Evolutionary conservation across 2,888 invertebrate genomes (phyloP), one percentile per base, ranked within the genome.

Genomic region (Hirtodrosophila confusa): DNA sequence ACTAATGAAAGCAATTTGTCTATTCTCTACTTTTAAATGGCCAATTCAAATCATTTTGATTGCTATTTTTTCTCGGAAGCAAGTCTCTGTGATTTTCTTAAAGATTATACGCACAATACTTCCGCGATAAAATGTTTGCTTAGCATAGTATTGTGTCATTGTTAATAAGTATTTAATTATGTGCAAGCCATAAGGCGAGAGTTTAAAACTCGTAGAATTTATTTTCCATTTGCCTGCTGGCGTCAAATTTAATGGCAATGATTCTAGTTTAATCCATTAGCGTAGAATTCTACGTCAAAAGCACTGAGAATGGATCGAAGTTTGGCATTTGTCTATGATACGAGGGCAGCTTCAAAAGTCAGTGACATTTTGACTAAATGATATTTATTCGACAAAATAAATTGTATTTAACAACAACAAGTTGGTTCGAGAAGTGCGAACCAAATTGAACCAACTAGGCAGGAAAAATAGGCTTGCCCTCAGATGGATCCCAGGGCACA

Each of bases 1-100:
- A 78, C 73, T 84, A 70, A 80, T 80, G 75, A 63, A 17, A 27
- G 50, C 67, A 43, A 80, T 80, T 76, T 84, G 55, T 80, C 57
- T 68, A 62, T 70, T 66, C 77, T 79, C 77, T 48, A 49, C 12
- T 27, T 49, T 45, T 9, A 54, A 50, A 45, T 12, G 24, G n/a
- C 54, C 36, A 44, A 44, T 39, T 43, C 33, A 54, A 51, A n/a
- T 4, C 45, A 33, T 17, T 27, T 17, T 33, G 41, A 11, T 39
- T 37, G n/a, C n/a, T 10, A 8, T 8, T 23, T 29, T 23, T 29
- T 48, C 6, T 29, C 23, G 45, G 27, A 17, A 65, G 35, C 11
- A 47, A 44, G 47, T 55, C 17, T 51, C 17, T 47, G 9, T 29
- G 54, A 51, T 61, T 37, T 47, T 43, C 44, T 39, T 31, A 2